Base-by-base conservation (phyloP, 2,888 invertebrate genomes). In the Aporophyla nigra region DNA sequence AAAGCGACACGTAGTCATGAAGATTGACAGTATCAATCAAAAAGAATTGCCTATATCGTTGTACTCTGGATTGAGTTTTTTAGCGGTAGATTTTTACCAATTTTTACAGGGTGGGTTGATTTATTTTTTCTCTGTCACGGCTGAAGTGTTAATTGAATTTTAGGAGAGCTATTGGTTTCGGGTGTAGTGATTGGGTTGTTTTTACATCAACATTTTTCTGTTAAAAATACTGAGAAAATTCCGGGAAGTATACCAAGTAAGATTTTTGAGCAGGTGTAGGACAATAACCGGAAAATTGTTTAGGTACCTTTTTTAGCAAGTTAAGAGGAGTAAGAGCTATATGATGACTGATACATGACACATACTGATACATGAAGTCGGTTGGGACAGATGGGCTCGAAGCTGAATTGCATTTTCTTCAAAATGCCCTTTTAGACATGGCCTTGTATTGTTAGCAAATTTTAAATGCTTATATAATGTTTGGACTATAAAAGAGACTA, bases 11-110 rank as follows among this genome's bases (percentile, higher is more conserved):
- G 54, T 21, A n/a, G 59, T 74, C 66, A 84, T 43, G 67, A 72
- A 83, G 73, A 83, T 84, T 84, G 83, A 68, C 69, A 58, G 71
- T 74, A 79, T 82, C 75, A 56, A 80, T 86, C 65, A 63, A 76
- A 76, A 63, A 72, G 62, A 67, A 74, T 74, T 76, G 74, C 71
- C 67, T 63, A 43, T 71, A 76, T 74, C 58, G 21, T 51, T 73
- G 21, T 69, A 53, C 61, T 61, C 33, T 69, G n/a, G 40, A 49
- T 61, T 33, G 68, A 54, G 14, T 43, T 75, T 76, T 58, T 66
- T 62, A 43, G 51, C 24, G 16, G 68, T 43, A 51, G 49, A 49
- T 46, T 61, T 68, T 66, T 21, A 24, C 0, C 14, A 33, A 12
- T 56, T 61, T 69, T 51, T 65, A n/a, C 10, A 40, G 12, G 49